phyloP scores from a whole-genome alignment of 1,140 invertebrate species.

The Drosophila sp. region DNA sequence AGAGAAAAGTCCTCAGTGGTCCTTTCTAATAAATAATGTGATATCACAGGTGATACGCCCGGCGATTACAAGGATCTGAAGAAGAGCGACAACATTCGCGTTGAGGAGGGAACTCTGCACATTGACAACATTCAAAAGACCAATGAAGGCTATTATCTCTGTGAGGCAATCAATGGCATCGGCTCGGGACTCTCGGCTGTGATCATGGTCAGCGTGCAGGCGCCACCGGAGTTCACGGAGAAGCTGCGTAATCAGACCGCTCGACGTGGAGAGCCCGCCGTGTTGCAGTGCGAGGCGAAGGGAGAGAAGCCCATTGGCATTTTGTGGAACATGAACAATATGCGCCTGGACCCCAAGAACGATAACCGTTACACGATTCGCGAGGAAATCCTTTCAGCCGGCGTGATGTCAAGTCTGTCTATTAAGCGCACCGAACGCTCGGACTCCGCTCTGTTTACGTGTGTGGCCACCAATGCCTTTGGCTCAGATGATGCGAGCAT shows the following conservation, averaged over 20 bases:
- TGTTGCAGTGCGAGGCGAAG: slow-evolving; percentile 97
- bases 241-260: slow-evolving; percentile 96
- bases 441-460: slow-evolving; percentile 97
- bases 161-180: slow-evolving; percentile 98
- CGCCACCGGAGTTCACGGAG: slow-evolving; percentile 96
- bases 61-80: slow-evolving; percentile 97
- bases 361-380: slow-evolving; percentile 95
- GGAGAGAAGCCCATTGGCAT: slow-evolving; percentile 98
- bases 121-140: slow-evolving; percentile 96
- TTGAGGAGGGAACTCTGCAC: slow-evolving; percentile 95
- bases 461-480: slow-evolving; percentile 97
- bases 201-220: slow-evolving; percentile 96
- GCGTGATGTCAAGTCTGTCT: slow-evolving; percentile 94
- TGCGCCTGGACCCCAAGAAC: slow-evolving; percentile 93
- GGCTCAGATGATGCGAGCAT: slow-evolving; percentile 98
- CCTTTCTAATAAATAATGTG: not conserved
- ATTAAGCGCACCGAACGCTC: slow-evolving; percentile 94
- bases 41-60: slow-evolving; percentile 92
- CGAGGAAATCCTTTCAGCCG: slow-evolving; percentile 94
- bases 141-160: slow-evolving; percentile 97
- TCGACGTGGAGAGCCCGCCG: slow-evolving; percentile 94
- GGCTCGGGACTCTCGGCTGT: slow-evolving; percentile 96
- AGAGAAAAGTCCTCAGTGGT: not conserved
- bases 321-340: slow-evolving; percentile 97
- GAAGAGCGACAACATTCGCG: slow-evolving; percentile 94